Percentiles rank a stretch among this genome's conserved stretches.
Conservation (phyloP, 2,888 invertebrate genomes). For the Apotomis betuletana region DNA sequence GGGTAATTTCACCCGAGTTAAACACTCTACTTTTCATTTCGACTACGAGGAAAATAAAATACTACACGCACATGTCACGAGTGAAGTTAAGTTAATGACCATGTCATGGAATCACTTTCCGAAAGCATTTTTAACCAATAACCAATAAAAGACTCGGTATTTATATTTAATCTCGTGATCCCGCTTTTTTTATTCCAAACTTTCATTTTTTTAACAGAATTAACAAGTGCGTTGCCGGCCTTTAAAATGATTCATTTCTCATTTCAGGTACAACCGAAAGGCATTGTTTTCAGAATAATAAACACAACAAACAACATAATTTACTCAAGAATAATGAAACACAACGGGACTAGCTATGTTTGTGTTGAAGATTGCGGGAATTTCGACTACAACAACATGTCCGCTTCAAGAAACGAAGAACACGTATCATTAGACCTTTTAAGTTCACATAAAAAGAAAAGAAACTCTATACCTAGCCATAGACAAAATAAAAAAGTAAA, state of each 20-base stretch:
- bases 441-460: constrained; percentile 47
- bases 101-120: too few relatives aligned
- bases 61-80: too few relatives aligned
- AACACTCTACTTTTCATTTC: too few relatives aligned
- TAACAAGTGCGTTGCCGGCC: too few relatives aligned
- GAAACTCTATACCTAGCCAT: constrained; percentile 32
- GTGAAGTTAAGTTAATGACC: too few relatives aligned
- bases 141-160: too few relatives aligned
- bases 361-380: constrained; percentile 61
- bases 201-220: too few relatives aligned
- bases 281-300: constrained; percentile 60
- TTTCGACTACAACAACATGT: constrained; percentile 50
- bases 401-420: constrained; percentile 49
- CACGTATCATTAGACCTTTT: constrained; percentile 50
- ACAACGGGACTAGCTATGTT: constrained; percentile 54
- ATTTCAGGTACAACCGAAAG: constrained; percentile 59
- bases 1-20: too few relatives aligned
- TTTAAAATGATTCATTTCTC: neutral
- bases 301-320: constrained; percentile 60
- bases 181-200: too few relatives aligned
- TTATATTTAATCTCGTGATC: too few relatives aligned
- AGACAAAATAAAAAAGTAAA: neutral
- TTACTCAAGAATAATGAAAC: constrained; percentile 69
- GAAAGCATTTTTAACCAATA: too few relatives aligned
- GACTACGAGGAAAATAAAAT: too few relatives aligned